These are phyloP conservation scores for Ctenomys sociabilis DNA, from an alignment of 2,113 vertebrate species.

Conservation along the genomic window DNA sequence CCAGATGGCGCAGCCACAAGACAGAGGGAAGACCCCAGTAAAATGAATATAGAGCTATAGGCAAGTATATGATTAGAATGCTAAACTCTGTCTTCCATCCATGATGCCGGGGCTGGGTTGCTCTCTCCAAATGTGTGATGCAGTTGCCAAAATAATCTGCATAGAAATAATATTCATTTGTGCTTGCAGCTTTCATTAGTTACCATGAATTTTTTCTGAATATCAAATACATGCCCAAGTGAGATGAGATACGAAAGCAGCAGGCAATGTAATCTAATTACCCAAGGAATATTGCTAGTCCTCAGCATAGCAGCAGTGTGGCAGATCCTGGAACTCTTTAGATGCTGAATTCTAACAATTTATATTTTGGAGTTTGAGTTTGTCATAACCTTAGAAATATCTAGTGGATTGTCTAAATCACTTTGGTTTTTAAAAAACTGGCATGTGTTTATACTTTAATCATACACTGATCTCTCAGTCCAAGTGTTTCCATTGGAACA, in stretches of 20 bases:
- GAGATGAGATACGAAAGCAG: conserved; percentile 65
- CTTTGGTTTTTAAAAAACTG: neutral
- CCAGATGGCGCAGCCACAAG: conserved; percentile 57
- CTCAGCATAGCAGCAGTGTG: neutral
- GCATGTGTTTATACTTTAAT: neutral
- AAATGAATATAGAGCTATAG: conserved; percentile 37
- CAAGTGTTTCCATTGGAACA: neutral
- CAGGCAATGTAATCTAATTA: conserved; percentile 61
- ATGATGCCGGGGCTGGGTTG: neutral
- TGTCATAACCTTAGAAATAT: neutral
- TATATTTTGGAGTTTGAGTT: neutral
- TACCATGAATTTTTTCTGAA: conserved; percentile 73
- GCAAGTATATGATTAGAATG: conserved; percentile 46
- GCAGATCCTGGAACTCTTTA: neutral
- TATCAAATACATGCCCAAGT: conserved; percentile 70
- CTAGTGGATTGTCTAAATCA: neutral
- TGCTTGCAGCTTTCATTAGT: conserved; percentile 75
- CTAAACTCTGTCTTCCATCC: neutral
- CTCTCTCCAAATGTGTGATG: conserved; percentile 66
- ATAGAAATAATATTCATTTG: conserved; percentile 79
- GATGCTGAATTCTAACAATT: neutral
- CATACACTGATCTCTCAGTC: neutral
- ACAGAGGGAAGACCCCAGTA: conserved; percentile 42
- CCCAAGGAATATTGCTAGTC: conserved; percentile 35
- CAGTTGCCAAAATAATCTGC: conserved; percentile 78